Evolutionary conservation across 53 echinoderm and acorn worm genomes (phyloP), one percentile per base, ranked within the genome.

Genomic region (Actinopyga echinites): DNA sequence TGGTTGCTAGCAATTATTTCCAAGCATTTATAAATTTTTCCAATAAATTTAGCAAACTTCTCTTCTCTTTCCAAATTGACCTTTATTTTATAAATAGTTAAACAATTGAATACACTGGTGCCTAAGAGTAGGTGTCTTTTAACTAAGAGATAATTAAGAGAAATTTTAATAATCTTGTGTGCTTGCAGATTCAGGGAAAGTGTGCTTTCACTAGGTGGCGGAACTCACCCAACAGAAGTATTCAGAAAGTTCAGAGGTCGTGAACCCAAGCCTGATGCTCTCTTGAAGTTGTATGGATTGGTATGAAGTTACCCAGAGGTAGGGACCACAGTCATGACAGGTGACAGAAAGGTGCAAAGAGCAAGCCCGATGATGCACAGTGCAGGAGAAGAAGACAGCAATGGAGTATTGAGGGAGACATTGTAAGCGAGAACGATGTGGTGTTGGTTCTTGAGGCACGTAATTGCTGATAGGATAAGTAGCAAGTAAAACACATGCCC

Each of bases 221-320:
- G 96, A 24, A 85, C 91, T 29, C 93, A 96, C 57, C 96, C 96
- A 34, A 80, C 79, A 3, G 89, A 91, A 19, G 96, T 96, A 67
- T 96, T 96, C 83, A 43, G 74, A 53, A 33, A 83, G 84, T 96
- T 96, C 86, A 85, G 96, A 88, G 96, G 96, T 83, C 91, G 96
- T 11, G 96, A 96, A 43, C 88, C 91, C 25, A 74, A 87, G 55
- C 89, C 87, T 30, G 93, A 93, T 30, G 86, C 93, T 26, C 82
- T 93, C 19, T 86, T 93, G 22, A 90, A 75, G 40, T 68, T 80
- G 19, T 93, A 93, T 36, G 93, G 93, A 55, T 68, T 92, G 24
- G 42, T 55, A 54, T 91, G 88, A 91, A 62, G 57, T 40, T 23
- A 0, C 44, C n/a, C 13, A 15, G 17, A 49, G 49, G 49, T 15